These are phyloP conservation scores for Antennarius striatus DNA, from an alignment of 2,113 vertebrate genomes.

Conservation along the genomic window DNA sequence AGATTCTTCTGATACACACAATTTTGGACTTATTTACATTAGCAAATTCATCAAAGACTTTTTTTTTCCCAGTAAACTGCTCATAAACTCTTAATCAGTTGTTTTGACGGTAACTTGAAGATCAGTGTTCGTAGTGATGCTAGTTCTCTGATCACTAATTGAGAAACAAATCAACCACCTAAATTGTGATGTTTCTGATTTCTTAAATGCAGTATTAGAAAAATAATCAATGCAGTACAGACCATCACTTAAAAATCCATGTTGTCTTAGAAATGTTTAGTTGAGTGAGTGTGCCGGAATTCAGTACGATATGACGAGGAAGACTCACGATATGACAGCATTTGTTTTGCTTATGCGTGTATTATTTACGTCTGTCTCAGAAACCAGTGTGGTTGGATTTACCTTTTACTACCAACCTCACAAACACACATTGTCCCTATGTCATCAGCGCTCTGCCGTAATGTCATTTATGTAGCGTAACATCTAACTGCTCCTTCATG, in stretches of 20 bases:
- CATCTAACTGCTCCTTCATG: constrained; percentile 11
- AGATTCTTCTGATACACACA: too few species aligned
- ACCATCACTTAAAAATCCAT: constrained; percentile 52
- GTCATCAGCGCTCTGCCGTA: neutral
- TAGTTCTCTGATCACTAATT: constrained; percentile 17
- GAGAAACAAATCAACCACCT: constrained; percentile 46
- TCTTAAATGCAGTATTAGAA: constrained; percentile 44
- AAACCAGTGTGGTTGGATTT: constrained; percentile 25
- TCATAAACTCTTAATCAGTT: too few species aligned
- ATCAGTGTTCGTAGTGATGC: neutral
- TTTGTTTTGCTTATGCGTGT: constrained; percentile 7
- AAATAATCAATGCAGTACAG: constrained; percentile 58
- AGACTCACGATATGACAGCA: constrained; percentile 14
- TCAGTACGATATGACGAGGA: constrained; percentile 9
- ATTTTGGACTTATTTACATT: too few species aligned
- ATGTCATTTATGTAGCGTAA: neutral
- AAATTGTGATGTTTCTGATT: constrained; percentile 66
- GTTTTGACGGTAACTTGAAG: constrained; percentile 7
- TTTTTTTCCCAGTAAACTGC: too few species aligned
- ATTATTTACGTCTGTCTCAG: constrained; percentile 3
- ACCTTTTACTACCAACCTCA: constrained; percentile 24
- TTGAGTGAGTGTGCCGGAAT: constrained; percentile 36
- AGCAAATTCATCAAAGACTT: too few species aligned
- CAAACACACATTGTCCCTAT: neutral
- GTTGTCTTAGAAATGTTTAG: constrained; percentile 36